Percentiles rank a stretch among this genome's conserved stretches.
Conservation (phyloP, 1,140 invertebrate species). For the Pollicipes pollicipes region DNA sequence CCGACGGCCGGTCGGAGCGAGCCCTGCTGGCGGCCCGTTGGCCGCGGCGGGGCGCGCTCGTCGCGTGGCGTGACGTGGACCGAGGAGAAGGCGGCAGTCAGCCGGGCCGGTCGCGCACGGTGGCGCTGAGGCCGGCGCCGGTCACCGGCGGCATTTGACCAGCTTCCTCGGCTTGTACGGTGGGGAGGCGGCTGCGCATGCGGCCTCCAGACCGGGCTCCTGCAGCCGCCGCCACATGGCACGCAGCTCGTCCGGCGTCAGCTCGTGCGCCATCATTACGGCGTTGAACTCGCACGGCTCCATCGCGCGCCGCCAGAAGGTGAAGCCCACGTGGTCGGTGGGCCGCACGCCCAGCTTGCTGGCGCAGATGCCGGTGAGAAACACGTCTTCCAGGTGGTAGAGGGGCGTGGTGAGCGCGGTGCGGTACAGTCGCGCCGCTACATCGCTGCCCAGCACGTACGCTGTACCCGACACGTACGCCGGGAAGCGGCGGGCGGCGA, state of each 20-base stretch:
- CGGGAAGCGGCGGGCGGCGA: conserved; percentile 39
- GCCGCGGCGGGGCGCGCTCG: too few species aligned
- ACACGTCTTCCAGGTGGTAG: conserved; percentile 52
- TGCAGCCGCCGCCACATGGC: background rate
- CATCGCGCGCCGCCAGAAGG: conserved; percentile 25
- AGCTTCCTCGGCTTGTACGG: too few species aligned
- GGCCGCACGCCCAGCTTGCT: conserved; percentile 16
- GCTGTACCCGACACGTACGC: conserved; percentile 67
- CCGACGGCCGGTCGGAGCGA: too few species aligned
- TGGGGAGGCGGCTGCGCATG: too few species aligned
- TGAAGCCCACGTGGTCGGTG: conserved; percentile 35
- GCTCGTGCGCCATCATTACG: background rate
- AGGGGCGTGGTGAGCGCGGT: conserved; percentile 38
- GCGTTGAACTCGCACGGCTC: background rate
- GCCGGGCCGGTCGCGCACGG: too few species aligned
- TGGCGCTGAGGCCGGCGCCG: too few species aligned
- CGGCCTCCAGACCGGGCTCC: too few species aligned
- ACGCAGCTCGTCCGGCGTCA: background rate
- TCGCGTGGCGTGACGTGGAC: too few species aligned
- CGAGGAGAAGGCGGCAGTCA: too few species aligned
- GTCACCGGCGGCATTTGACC: too few species aligned
- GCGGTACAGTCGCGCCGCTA: conserved; percentile 43
- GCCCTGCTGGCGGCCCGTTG: too few species aligned
- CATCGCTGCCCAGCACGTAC: conserved; percentile 53
- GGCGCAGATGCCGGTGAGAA: conserved; percentile 46